phyloP scores from a whole-genome alignment of 1,140 invertebrate species.

The Parapsyche elsis region DNA sequence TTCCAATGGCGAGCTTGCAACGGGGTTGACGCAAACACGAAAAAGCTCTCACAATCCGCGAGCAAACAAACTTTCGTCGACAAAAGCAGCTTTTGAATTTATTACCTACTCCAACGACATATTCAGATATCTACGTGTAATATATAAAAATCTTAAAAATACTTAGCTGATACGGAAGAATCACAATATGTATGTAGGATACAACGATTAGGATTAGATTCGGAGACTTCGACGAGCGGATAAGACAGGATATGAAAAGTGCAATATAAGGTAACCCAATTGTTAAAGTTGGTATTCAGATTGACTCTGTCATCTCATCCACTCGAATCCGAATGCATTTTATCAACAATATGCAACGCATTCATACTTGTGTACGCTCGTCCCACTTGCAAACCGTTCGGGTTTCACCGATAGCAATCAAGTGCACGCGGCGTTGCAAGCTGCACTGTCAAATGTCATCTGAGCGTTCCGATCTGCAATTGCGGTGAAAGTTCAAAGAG shows the following conservation, averaged over 20 bases:
- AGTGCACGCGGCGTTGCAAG: neutral
- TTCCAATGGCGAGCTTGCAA: neutral
- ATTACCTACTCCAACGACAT: too few relatives aligned
- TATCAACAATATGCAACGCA: constrained; percentile 6
- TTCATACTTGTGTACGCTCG: neutral
- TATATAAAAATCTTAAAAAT: too few relatives aligned
- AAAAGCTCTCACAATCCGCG: neutral
- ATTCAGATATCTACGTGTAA: too few relatives aligned
- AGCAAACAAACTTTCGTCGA: too few relatives aligned
- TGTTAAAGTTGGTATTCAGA: neutral
- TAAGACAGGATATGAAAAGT: neutral
- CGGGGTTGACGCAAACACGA: neutral
- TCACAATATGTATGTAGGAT: too few relatives aligned
- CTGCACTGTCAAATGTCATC: neutral
- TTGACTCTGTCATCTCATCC: neutral
- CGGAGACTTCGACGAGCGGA: neutral
- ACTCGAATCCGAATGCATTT: neutral
- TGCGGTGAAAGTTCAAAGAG: too few relatives aligned
- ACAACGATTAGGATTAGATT: too few relatives aligned
- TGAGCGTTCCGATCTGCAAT: too few relatives aligned
- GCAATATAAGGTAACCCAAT: constrained; percentile 1
- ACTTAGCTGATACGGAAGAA: too few relatives aligned
- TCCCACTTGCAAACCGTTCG: constrained; percentile 12
- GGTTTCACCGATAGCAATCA: constrained; percentile 17
- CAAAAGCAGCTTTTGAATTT: too few relatives aligned